Evolutionary conservation across 2,113 vertebrate species (phyloP).

Genomic region (Tylochromis polylepis): DNA sequence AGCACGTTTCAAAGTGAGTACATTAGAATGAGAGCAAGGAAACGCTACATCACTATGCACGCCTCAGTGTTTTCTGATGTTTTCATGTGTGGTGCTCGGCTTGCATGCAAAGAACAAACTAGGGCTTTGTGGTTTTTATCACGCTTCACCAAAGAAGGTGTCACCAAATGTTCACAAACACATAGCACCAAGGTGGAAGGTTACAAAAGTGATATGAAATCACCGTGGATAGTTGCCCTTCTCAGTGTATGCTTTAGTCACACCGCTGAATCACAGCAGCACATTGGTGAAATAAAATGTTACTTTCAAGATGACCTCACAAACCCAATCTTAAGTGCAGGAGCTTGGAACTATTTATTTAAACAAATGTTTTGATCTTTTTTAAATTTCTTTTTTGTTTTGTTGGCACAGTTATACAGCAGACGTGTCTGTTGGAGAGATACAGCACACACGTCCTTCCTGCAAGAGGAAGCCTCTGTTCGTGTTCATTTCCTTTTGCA

Average conservation of each 20-base stretch:
- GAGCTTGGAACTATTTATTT: slow-evolving; percentile 1
- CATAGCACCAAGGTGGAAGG: not conserved
- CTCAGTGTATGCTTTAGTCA: not conserved
- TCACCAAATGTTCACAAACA: not conserved
- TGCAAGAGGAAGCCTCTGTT: slow-evolving; percentile 51
- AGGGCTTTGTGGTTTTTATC: not conserved
- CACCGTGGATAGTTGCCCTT: not conserved
- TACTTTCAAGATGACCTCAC: not conserved
- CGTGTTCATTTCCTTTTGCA: not conserved
- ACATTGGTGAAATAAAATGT: not conserved
- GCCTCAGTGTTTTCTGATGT: not conserved
- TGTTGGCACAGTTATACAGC: slow-evolving; percentile 20
- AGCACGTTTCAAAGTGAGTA: not conserved
- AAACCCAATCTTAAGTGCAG: not conserved
- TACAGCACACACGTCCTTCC: slow-evolving; percentile 64
- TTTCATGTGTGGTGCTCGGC: not conserved
- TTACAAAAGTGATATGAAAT: not conserved
- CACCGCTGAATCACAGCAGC: not conserved
- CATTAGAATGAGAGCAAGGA: not conserved
- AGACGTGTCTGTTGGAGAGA: not conserved
- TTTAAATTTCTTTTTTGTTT: not conserved
- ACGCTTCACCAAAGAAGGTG: not conserved
- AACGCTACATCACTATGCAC: not conserved
- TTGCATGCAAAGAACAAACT: not conserved
- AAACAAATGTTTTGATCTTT: not conserved